Base-by-base conservation (phyloP, 1,140 invertebrate genomes). In the Ooceraea biroi region DNA sequence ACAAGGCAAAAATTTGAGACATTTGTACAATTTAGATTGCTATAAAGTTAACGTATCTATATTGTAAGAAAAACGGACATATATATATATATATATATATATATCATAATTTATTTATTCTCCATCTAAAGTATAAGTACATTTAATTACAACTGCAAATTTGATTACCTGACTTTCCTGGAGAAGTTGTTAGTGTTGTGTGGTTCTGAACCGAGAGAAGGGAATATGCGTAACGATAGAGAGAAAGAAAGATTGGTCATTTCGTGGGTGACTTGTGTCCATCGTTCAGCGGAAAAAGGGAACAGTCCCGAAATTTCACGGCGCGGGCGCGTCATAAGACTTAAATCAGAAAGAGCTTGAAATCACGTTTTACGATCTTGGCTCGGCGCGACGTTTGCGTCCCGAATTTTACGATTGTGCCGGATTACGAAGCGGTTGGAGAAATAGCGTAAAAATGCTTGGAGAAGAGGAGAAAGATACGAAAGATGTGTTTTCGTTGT, bases 351-450 rank as follows among this genome's bases (percentile, higher is more conserved):
- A 77, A 55, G 74, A 66, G 48, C 17, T 41, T 41, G 61, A 19
- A 7, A 44, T 77, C 46, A 27, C 74, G 46, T 66, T 77, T 77
- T 77, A 77, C 48, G 74, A 52, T 77, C 74, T 77, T 76, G 58
- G 73, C 73, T 19, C 63, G 14, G 58, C 25, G n/a, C 27, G 46
- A 55, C 3, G 30, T 25, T 78, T 14, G 27, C 68, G 61, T 63
- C n/a, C 50, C 36, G 65, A 77, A 87, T 86, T 86, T 87, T 87
- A 87, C 73, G 84, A 86, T 86, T 63, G 41, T 52, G 41, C 27
- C 55, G 61, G 61, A 68, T 73, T 61, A 66, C 82, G 68, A 60
- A 69, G 66, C 71, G 72, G 52, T 72, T 46, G 76, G 58, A 69
- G 48, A 80, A 88, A 83, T 87, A 72, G 41, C 85, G 57, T 57